A percentile compares a stretch with the other conserved stretches of the same genome.
These are phyloP conservation scores for Ladona fulva DNA, from an alignment of 1,140 invertebrate genomes.

Conservation along the genomic window DNA sequence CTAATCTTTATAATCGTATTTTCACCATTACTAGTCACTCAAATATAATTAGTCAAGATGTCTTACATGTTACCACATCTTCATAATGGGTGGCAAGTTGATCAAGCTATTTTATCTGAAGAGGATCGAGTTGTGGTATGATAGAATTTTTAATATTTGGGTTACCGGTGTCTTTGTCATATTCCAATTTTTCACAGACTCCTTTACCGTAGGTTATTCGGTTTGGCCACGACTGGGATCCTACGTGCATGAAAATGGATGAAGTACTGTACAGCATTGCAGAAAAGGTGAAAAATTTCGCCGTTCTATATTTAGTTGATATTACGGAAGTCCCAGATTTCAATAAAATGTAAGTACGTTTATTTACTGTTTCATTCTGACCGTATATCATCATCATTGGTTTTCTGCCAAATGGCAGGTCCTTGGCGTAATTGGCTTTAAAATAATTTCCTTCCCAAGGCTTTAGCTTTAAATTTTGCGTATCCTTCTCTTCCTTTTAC, in stretches of 20 bases:
- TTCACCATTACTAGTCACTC: background rate
- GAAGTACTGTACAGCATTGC: conserved; percentile 97
- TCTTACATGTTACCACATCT: conserved; percentile 99
- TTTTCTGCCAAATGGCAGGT: no score
- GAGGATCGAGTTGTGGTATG: conserved; percentile 91
- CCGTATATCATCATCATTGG: no score
- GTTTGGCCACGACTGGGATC: conserved; percentile 99
- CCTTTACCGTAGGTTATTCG: conserved; percentile 65
- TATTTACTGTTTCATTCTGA: no score
- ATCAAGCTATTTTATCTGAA: conserved; percentile 96
- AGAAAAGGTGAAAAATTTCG: conserved; percentile 98
- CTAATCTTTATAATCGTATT: no score
- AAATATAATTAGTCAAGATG: conserved; percentile 50
- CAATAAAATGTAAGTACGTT: conserved; percentile 84
- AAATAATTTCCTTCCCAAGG: no score
- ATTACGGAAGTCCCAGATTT: conserved; percentile 98
- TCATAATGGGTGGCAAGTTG: conserved; percentile 98
- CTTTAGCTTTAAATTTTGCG: no score
- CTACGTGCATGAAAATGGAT: conserved; percentile 99
- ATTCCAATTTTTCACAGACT: background rate
- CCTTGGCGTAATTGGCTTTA: no score
- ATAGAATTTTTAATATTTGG: conserved; percentile 20
- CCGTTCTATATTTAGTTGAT: conserved; percentile 95
- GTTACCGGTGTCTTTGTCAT: background rate
- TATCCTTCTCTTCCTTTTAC: no score